A percentile compares a stretch with the other conserved stretches of the same genome.
These are phyloP conservation scores for Nemopilema nomurai DNA, from an alignment of 30 jellyfish, hydroid and myxozoan genomes.

Conservation along the genomic window DNA sequence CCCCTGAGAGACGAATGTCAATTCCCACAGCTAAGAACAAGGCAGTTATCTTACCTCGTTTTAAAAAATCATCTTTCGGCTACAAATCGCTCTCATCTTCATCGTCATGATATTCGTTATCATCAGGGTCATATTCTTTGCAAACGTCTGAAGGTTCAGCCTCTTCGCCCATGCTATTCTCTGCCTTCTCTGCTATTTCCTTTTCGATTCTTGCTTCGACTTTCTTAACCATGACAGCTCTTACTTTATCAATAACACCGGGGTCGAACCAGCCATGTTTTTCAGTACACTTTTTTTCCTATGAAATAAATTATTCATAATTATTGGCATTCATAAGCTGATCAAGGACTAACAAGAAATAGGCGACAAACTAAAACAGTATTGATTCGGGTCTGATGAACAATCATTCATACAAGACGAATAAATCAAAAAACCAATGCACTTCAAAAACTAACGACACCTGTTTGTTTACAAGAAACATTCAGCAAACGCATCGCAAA, in stretches of 20 bases:
- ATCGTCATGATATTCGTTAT: not conserved
- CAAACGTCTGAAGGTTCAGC: not conserved
- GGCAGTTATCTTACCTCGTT: slow-evolving; percentile 7
- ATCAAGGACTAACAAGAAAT: not conserved
- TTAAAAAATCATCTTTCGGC: slow-evolving; percentile 21
- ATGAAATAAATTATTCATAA: not conserved
- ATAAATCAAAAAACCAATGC: too few species aligned
- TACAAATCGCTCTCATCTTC: slow-evolving; percentile 33
- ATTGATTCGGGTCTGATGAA: too few species aligned
- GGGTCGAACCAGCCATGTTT: slow-evolving; percentile 84
- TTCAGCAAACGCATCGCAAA: too few species aligned
- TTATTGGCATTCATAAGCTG: too few species aligned
- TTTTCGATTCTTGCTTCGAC: slow-evolving; percentile 53
- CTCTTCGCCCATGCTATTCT: not conserved
- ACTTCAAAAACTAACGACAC: too few species aligned
- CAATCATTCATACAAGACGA: too few species aligned
- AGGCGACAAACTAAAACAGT: not conserved
- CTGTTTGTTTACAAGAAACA: too few species aligned
- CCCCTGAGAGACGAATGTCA: too few species aligned
- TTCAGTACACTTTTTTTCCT: slow-evolving; percentile 73
- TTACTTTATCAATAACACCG: slow-evolving; percentile 57
- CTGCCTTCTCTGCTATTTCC: slow-evolving; percentile 26
- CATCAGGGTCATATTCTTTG: not conserved
- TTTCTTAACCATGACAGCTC: slow-evolving; percentile 63
- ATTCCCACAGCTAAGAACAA: not conserved